Evolutionary conservation across 2,888 invertebrate genomes (phyloP), one percentile per base, ranked within the genome.

Genomic region (Miltochrista miniata): DNA sequence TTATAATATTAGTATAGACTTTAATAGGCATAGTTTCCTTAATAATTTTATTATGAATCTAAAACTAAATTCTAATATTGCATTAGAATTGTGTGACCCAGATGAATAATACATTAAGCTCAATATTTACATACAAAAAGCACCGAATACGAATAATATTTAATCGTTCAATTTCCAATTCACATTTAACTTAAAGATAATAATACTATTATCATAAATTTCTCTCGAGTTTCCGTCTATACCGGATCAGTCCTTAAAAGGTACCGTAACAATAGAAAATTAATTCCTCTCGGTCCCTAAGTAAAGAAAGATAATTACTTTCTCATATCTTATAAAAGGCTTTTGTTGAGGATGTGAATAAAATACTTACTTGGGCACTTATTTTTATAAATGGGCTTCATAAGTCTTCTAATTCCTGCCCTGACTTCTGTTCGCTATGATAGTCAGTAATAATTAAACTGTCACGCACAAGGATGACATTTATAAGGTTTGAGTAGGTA

Each of bases 281-380:
- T 68, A 66, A 65, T 66, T 68, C 63, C 48, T 51, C 55, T 55
- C 51, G 44, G 47, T 48, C 44, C 37, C 46, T 48, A 36, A 51
- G 52, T 46, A 54, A 62, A 61, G 64, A 65, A 54, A 68, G 59
- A 68, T 65, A 68, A 68, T 68, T 68, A 68, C 59, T 68, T 56
- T 65, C 55, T 68, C 62, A 68, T 65, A 58, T 68, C 54, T 64
- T 36, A 54, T 56, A 64, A 63, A 56, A 54, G 51, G 51, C 54
- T 61, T 58, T 64, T 44, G 44, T 35, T 48, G 31, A 41, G 46
- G n/a, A 59, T 62, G 45, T 54, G 49, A 35, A 44, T 56, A 59
- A 52, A 56, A 35, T 44, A 35, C 24, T 35, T 34, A 43, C 24
- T 15, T 24, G 38, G 18, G 18, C 11, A 18, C 24, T 38, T 38